Base-by-base conservation (phyloP, 2,888 invertebrate species). In the Crepidodera aurea region DNA sequence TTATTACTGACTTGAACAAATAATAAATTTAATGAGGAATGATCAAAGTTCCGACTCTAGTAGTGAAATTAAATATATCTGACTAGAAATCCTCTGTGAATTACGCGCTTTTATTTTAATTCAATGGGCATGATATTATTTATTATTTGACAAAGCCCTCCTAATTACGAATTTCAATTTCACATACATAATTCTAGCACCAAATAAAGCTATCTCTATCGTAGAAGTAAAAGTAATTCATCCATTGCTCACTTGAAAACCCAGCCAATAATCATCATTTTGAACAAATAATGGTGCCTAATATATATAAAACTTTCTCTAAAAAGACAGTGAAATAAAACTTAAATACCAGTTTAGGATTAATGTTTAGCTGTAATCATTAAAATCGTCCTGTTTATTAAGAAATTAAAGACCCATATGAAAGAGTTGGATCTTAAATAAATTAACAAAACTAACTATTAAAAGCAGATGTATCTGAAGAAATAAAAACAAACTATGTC, bases 171-270 rank as follows among this genome's bases (percentile, higher is more conserved):
- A 27, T 42, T 10, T 42, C 44, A 55, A 55, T 55, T 29, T 42
- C 44, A 12, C 16, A 32, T 29, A 5, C 39, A 55, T 44, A 55
- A 44, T 55, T 27, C 25, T 18, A 16, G 6, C 42, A 16, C 55
- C 55, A 44, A 55, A 55, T 55, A 55, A 44, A 55, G 55, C 55
- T 55, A 55, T 55, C 53, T 39, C 16, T 5, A 42, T n/a, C 19
- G 42, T 22, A 7, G 34, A 7, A 6, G 2, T 10, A 13, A 25
- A 40, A 53, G 12, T 8, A 40, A 25, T 40, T 40, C 53, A 40
- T 53, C 32, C 44, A 12, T 54, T 12, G 32, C 27, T 8, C 12
- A 34, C 19, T 51, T 34, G 27, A 18, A 32, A 51, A 37, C 8
- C 6, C 10, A 50, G n/a, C 15, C 39, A 18, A 53, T 53, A 39